phyloP scores from a whole-genome alignment of 2,797 vertebrate species.

The Tauraco hartlaubi region DNA sequence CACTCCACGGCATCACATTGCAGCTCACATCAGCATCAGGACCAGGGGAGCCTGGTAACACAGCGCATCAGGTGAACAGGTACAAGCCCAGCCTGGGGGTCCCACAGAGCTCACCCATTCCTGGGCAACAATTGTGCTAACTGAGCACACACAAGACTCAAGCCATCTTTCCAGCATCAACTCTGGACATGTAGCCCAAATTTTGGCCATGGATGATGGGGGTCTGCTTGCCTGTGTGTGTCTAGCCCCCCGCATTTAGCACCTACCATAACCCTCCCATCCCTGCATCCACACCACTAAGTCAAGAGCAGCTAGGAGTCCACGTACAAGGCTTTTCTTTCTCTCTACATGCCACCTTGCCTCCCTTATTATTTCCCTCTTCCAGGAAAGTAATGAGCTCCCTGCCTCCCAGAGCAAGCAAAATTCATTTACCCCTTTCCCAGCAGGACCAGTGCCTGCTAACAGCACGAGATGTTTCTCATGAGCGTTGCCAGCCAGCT shows the following conservation, averaged over 20 bases:
- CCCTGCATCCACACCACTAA: neutral
- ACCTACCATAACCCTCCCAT: rapidly evolving
- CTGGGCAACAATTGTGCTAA: neutral
- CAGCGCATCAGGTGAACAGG: neutral
- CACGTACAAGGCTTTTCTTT: neutral
- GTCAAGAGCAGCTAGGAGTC: neutral
- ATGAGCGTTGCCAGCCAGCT: neutral
- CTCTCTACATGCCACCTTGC: neutral
- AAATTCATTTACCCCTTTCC: neutral
- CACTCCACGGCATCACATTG: rapidly evolving
- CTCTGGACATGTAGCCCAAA: neutral
- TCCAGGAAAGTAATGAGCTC: neutral
- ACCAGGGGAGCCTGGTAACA: neutral
- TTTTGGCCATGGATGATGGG: rapidly evolving
- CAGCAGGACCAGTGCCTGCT: neutral
- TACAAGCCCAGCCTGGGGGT: neutral
- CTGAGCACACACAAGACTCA: rapidly evolving
- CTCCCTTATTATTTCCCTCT: neutral
- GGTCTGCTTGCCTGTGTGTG: neutral
- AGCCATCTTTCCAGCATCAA: neutral
- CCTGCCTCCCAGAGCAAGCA: neutral
- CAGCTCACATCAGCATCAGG: neutral
- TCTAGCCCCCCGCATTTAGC: neutral
- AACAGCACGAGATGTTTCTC: neutral
- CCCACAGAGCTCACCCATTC: neutral